Conservation (phyloP, 37 sponge, comb jelly and placozoan genomes). For the Mnemiopsis leidyi region DNA sequence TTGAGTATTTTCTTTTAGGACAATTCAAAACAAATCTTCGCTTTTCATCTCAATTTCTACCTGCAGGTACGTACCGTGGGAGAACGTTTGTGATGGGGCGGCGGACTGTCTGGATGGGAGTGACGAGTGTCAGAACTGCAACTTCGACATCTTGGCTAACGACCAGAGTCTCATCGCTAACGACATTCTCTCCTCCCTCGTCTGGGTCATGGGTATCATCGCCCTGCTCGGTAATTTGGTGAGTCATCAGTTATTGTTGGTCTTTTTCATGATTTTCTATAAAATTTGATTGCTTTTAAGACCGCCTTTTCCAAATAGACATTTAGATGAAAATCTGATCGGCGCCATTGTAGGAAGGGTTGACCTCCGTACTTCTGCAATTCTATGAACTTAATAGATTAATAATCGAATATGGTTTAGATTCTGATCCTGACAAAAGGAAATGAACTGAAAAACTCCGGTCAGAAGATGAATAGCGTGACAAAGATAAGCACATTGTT, state of each 20-base stretch:
- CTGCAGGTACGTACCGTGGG: constrained; percentile 37
- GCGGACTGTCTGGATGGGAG: constrained; percentile 4
- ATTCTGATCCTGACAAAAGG: constrained; percentile 7
- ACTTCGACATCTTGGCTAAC: constrained; percentile 35
- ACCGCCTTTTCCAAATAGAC: too few relatives aligned
- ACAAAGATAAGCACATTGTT: background rate
- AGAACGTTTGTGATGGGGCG: constrained; percentile 38
- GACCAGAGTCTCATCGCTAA: constrained; percentile 54
- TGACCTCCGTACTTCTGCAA: too few relatives aligned
- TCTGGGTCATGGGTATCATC: constrained; percentile 24
- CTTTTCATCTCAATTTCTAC: too few relatives aligned
- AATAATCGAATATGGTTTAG: too few relatives aligned
- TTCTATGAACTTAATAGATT: too few relatives aligned
- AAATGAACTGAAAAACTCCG: background rate
- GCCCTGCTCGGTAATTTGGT: constrained; percentile 31
- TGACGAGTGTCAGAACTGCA: constrained; percentile 53
- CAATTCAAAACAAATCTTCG: too few relatives aligned
- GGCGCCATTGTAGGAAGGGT: too few relatives aligned
- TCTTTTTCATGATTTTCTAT: too few relatives aligned
- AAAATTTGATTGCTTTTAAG: too few relatives aligned
- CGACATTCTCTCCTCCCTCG: background rate
- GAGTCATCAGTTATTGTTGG: too few relatives aligned
- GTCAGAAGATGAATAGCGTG: background rate
- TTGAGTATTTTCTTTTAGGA: too few relatives aligned
- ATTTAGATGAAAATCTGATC: too few relatives aligned